phyloP scores from a whole-genome alignment of 2,113 vertebrate species.

The Chlorodrepanis virens region DNA sequence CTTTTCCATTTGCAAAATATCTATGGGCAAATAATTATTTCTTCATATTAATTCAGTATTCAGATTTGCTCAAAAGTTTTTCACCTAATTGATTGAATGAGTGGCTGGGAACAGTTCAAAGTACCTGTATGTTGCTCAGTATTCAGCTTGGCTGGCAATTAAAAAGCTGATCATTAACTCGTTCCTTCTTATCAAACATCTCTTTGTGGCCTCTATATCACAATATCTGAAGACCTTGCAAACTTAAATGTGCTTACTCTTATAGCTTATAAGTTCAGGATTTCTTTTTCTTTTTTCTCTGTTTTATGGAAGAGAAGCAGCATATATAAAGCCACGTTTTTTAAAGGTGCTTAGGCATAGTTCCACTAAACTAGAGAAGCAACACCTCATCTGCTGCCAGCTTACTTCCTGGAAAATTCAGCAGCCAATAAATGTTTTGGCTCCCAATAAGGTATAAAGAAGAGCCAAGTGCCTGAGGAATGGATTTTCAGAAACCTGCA shows the following conservation, averaged over 20 bases:
- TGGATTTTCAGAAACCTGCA: constrained; percentile 40
- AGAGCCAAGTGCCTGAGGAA: constrained; percentile 23
- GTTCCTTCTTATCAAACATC: background rate
- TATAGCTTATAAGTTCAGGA: background rate
- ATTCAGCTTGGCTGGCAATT: background rate
- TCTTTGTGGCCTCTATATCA: background rate
- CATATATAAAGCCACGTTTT: background rate
- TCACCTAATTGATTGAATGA: background rate
- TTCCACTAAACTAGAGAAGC: background rate
- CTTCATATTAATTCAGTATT: background rate
- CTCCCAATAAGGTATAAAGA: background rate
- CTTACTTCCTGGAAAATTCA: constrained; percentile 34
- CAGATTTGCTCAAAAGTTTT: background rate
- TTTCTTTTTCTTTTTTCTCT: background rate
- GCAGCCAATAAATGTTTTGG: background rate
- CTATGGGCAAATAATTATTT: background rate
- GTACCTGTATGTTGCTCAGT: background rate
- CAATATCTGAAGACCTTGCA: background rate
- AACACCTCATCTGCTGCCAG: background rate
- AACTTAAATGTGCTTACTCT: background rate
- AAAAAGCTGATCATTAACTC: background rate
- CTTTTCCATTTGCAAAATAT: background rate
- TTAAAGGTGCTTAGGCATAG: background rate
- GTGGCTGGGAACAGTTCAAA: background rate
- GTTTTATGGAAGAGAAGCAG: background rate